A percentile compares a stretch with the other conserved stretches of the same genome.
These are phyloP conservation scores for Hipparchia sbordonii DNA, from an alignment of 2,888 invertebrate genomes.

Conservation along the genomic window DNA sequence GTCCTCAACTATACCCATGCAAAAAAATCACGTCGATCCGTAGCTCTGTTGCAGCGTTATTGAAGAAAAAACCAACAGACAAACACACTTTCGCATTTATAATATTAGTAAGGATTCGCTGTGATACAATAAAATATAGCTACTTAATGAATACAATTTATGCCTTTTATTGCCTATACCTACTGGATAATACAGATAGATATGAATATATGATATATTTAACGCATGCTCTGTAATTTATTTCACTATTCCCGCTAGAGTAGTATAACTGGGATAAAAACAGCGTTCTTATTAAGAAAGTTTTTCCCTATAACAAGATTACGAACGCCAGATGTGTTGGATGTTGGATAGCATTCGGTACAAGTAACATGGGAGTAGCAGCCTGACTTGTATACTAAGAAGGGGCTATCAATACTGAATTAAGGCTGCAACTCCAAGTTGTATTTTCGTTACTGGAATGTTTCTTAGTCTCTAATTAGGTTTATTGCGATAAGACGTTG, in stretches of 20 bases:
- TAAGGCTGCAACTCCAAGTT: conserved; percentile 1
- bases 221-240: conserved; percentile 49
- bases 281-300: conserved; percentile 79
- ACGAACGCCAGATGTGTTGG: conserved; percentile 78
- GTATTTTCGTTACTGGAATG: neutral
- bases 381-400: conserved; percentile 22
- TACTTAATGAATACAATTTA: neutral
- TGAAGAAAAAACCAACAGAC: no score
- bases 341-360: conserved; percentile 66
- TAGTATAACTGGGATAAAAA: conserved; percentile 64
- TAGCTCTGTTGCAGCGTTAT: no score
- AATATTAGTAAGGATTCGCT: no score
- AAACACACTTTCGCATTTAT: no score
- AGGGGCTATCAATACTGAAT: conserved; percentile 4
- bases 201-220: conserved; percentile 1
- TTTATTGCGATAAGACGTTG: no score
- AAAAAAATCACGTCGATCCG: no score
- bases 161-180: neutral
- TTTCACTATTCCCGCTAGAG: conserved; percentile 56
- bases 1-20: no score
- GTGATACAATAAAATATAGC: neutral
- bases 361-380: conserved; percentile 56
- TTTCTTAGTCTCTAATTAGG: neutral
- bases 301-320: conserved; percentile 81
- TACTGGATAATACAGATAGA: neutral